A percentile compares a stretch with the other conserved stretches of the same genome.
Evolutionary conservation across 2,797 vertebrate genomes (phyloP).

Genomic region (Sternotherus odoratus): DNA sequence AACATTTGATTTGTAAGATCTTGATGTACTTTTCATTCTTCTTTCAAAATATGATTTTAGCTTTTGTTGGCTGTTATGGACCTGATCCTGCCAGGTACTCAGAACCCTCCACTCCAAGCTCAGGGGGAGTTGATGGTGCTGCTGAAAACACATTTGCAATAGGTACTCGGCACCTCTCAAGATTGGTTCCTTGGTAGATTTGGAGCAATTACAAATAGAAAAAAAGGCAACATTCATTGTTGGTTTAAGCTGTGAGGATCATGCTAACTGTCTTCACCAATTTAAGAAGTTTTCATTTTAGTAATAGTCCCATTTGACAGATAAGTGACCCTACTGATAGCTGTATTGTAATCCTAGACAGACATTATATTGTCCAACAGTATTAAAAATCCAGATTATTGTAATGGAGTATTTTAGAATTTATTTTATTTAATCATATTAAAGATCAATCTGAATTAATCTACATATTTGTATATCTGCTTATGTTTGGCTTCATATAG

Average conservation of each 20-base stretch:
- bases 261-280: neutral
- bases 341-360: neutral
- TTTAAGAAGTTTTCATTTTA: neutral
- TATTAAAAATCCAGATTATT: neutral
- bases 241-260: neutral
- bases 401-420: neutral
- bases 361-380: neutral
- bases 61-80: neutral
- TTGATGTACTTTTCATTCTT: neutral
- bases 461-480: neutral
- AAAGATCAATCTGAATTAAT: neutral
- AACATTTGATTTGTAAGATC: neutral
- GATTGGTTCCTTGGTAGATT: neutral
- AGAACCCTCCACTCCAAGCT: neutral
- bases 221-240: neutral
- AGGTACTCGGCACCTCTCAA: neutral
- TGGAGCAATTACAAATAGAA: neutral
- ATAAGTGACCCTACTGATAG: neutral
- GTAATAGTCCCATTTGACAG: neutral
- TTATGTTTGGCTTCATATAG: neutral
- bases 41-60: neutral
- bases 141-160: neutral
- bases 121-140: neutral
- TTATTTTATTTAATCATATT: neutral
- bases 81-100: neutral